Evolutionary conservation across 2,113 vertebrate genomes (phyloP).

Genomic region (Uropsilus gracilis): DNA sequence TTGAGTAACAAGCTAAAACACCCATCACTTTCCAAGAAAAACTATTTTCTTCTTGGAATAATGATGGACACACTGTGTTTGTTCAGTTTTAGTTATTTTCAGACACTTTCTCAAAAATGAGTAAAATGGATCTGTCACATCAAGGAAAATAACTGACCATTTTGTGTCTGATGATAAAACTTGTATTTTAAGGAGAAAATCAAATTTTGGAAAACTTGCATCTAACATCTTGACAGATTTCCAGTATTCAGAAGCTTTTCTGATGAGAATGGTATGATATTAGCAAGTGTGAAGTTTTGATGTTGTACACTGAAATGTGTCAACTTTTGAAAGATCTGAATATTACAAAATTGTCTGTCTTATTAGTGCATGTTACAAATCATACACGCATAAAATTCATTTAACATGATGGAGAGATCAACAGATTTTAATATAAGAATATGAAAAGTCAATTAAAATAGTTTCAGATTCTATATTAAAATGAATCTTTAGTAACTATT

Average conservation of each 20-base stretch:
- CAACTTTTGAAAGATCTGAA: background rate
- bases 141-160: background rate
- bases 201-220: conserved; percentile 12
- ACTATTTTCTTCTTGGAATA: background rate
- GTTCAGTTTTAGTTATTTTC: background rate
- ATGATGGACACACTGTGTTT: background rate
- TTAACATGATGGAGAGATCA: background rate
- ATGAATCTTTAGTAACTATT: background rate
- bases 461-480: background rate
- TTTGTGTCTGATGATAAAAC: conserved; percentile 14
- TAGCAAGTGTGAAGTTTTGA: background rate
- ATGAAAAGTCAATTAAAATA: background rate
- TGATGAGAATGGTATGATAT: background rate
- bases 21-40: background rate
- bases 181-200: background rate
- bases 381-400: background rate
- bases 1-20: background rate
- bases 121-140: background rate
- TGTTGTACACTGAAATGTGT: background rate
- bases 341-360: background rate
- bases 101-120: background rate
- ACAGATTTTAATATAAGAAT: background rate
- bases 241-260: background rate
- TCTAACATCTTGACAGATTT: background rate
- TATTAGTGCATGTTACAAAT: background rate